phyloP scores from a whole-genome alignment of 1,140 invertebrate species.

The Drosophila parvula region DNA sequence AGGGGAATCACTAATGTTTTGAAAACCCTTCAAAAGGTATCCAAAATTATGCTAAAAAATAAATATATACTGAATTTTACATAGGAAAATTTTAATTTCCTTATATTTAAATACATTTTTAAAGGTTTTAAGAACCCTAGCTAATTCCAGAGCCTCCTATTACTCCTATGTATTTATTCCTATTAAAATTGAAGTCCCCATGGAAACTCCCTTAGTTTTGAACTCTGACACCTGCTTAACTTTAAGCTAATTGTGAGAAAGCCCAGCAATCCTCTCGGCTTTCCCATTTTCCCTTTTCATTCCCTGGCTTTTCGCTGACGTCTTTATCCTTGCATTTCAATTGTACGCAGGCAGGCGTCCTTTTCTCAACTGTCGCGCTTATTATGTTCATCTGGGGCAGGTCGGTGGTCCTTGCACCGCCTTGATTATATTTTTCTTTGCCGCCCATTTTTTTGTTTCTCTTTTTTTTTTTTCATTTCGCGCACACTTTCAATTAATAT shows the following conservation, averaged over 20 bases:
- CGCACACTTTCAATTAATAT: conserved; percentile 66
- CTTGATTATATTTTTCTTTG: conserved; percentile 37
- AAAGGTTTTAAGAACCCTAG: too few species aligned
- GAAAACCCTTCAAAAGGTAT: too few species aligned
- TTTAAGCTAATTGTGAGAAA: conserved; percentile 46
- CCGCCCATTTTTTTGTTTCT: conserved; percentile 2
- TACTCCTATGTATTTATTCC: not conserved
- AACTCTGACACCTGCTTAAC: conserved; percentile 30
- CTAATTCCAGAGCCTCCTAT: too few species aligned
- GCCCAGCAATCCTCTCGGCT: conserved; percentile 20
- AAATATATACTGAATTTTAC: too few species aligned
- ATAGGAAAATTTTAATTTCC: not conserved
- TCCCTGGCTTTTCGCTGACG: not conserved
- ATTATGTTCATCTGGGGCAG: conserved; percentile 21
- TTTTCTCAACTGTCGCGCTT: conserved; percentile 46
- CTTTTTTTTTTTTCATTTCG: conserved; percentile 17
- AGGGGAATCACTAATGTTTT: too few species aligned
- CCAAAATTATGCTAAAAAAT: too few species aligned
- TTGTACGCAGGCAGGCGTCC: conserved; percentile 25
- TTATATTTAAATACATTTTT: not conserved
- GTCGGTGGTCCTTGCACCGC: conserved; percentile 11
- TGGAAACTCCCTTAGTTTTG: not conserved
- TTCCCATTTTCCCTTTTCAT: conserved; percentile 10
- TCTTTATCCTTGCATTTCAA: conserved; percentile 39
- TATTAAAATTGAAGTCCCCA: not conserved